Base-by-base conservation (phyloP, 2,113 vertebrate species). In the Hiodon alosoides region DNA sequence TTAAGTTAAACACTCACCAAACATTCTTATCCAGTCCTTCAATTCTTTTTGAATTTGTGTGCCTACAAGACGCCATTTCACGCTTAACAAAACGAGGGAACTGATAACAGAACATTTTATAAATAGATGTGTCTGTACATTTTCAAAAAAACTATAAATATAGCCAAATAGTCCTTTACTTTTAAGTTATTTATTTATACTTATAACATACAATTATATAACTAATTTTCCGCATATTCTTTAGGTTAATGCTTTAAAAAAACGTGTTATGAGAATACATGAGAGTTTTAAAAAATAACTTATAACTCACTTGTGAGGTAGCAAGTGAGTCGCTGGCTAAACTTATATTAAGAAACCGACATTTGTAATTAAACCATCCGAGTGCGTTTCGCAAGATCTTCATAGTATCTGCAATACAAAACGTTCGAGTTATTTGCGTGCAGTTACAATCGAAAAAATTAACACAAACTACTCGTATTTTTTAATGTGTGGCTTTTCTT, bases 1-100 rank as follows among this genome's bases (percentile, higher is more conserved):
- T 31, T 31, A 31, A 31, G 31, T 31, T 4, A 10, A 11, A 14
- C 59, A 73, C 95, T 94, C 82, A 98, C 97, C 97, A 99, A 0
- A 99, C 77, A 69, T 96, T 98, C 81, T 91, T 91, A 78, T 97
- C 95, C 78, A 99, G 91, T 51, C 96, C 96, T 85, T 95, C 91
- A 31, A 98, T 98, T 82, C 96, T 89, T 86, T 90, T 96, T 71
- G 96, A 71, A 70, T 94, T 91, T 80, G 88, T 94, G 80, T 96
- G 94, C 79, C 87, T 93, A 31, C 81, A 83, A 75, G 92, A 88
- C 78, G 91, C 87, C 92, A 93, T 94, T 81, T 88, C 82, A 17
- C 60, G 61, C 88, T 89, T 78, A 52, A 88, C 90, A 51, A 86
- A 79, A 73, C 86, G 86, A 83, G 31, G 31, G 31, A 31, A 31